Evolutionary conservation across 2,113 vertebrate genomes (phyloP), one percentile per base, ranked within the genome.

Genomic region (Phyllostomus hastatus): DNA sequence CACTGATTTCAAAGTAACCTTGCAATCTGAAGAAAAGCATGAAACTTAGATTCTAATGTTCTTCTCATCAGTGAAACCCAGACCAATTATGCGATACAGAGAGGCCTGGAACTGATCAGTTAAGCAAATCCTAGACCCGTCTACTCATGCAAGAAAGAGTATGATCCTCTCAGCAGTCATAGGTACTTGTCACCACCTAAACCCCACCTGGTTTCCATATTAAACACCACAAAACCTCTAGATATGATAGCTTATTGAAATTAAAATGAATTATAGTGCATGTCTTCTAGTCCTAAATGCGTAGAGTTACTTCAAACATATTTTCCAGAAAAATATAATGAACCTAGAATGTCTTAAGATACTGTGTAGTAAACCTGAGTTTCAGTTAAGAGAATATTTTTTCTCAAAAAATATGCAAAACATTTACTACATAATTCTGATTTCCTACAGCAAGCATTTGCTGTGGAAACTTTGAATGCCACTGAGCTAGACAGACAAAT

Each of bases 401-500:
- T 91, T 70, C 67, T 88, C 38, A 43, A 66, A 95, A 95, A 81
- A 31, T 28, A 80, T 12, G 16, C 35, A 50, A 8, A 75, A 26
- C 73, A 69, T 73, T 95, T 43, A 48, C 67, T 67, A 73, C 10
- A 35, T 54, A 95, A 94, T 90, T 95, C 79, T 97, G 80, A 81
- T n/a, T 87, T 89, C 54, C 88, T 66, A 33, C 20, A 59, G 46
- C 50, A 83, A 93, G 70, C 26, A 67, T 54, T 16, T 73, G 50
- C 46, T 84, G 4, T 67, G 35, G 82, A 48, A 84, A 67, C 61
- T 50, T 48, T 10, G 38, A 88, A 81, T 82, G 41, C 75, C 72
- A 92, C 93, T 79, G 48, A 75, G 43, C 9, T 17, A 94, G 5
- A 75, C 28, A 96, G 73, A 93, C 43, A 88, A 92, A 96, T 95